A percentile compares a stretch with the other conserved stretches of the same genome.
phyloP scores from a whole-genome alignment of 2,888 invertebrate genomes.

The Mechanitis messenoides region DNA sequence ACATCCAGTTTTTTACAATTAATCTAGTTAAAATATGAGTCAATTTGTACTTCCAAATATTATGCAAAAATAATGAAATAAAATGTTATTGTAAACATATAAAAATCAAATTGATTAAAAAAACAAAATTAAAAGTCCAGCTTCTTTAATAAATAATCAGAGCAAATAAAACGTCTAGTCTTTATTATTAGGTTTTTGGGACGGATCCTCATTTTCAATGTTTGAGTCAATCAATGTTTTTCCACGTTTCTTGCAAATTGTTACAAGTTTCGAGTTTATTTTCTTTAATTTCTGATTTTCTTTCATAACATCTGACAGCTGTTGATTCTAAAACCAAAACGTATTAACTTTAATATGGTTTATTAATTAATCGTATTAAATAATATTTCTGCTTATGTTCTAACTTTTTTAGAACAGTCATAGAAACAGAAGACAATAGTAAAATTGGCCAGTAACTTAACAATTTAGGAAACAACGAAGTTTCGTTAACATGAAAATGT shows the following conservation, averaged over 20 bases:
- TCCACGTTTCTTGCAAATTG: constrained; percentile 65
- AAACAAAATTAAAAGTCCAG: constrained; percentile 23
- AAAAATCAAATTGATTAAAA: constrained; percentile 26
- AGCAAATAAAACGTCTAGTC: background rate
- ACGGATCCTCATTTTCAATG: constrained; percentile 55
- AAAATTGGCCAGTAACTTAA: too few species aligned
- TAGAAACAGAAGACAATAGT: too few species aligned
- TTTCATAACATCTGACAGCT: constrained; percentile 64
- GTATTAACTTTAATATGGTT: background rate
- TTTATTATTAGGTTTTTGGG: constrained; percentile 32
- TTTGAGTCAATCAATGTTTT: constrained; percentile 44
- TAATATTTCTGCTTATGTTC: too few species aligned
- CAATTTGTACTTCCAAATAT: constrained; percentile 8
- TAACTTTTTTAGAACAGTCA: too few species aligned
- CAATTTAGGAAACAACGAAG: too few species aligned
- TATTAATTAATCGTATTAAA: background rate
- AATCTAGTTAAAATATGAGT: constrained; percentile 14
- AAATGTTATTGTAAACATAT: constrained; percentile 20
- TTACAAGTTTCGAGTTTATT: constrained; percentile 61
- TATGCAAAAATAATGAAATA: constrained; percentile 26
- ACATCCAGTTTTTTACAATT: constrained; percentile 18
- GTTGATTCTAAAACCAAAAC: constrained; percentile 61
- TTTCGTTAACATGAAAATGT: too few species aligned
- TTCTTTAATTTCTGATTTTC: constrained; percentile 71
- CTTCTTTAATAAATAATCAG: constrained; percentile 14